These are phyloP conservation scores for Melozone crissalis DNA, from an alignment of 2,113 vertebrate species.

Conservation along the genomic window DNA sequence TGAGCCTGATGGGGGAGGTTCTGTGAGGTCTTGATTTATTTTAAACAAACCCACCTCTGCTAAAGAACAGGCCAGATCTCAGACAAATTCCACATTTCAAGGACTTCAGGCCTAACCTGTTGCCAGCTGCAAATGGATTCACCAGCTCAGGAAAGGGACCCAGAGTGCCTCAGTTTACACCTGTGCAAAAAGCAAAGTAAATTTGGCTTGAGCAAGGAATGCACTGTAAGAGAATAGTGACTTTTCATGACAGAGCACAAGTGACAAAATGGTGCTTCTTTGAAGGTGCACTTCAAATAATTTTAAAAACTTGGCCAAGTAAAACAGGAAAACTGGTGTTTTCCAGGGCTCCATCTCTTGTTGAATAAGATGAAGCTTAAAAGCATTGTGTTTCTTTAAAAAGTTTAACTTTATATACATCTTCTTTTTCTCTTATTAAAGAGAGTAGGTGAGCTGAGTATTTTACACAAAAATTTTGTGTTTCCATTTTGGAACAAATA, in stretches of 20 bases:
- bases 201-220: not conserved
- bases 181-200: not conserved
- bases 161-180: not conserved
- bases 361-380: not conserved
- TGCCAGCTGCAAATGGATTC: not conserved
- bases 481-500: not conserved
- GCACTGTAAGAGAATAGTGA: not conserved
- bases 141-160: rapidly evolving
- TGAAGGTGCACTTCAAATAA: not conserved
- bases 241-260: not conserved
- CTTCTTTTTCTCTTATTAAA: not conserved
- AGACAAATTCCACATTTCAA: not conserved
- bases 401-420: not conserved
- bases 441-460: not conserved
- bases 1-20: not conserved
- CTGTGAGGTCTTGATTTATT: not conserved
- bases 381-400: not conserved
- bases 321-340: not conserved
- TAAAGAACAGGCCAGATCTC: not conserved
- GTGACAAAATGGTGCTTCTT: not conserved
- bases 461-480: not conserved
- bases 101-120: not conserved
- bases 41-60: not conserved
- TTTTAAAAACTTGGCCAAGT: not conserved
- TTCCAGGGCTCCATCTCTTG: not conserved